Base-by-base conservation (phyloP, 2,888 invertebrate genomes). In the Acrobasis consociella region DNA sequence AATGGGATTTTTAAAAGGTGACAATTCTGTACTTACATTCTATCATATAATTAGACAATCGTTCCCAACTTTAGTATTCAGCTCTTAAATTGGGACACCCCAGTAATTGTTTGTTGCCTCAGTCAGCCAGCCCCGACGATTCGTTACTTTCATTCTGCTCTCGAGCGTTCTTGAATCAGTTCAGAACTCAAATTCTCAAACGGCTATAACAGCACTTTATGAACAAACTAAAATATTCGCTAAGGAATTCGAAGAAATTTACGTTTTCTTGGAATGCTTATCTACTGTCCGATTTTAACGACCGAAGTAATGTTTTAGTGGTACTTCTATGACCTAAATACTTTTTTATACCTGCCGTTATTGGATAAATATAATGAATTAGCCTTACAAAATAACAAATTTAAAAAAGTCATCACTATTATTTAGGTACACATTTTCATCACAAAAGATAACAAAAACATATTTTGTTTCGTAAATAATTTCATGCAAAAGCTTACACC, bases 71-170 rank as follows among this genome's bases (percentile, higher is more conserved):
- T 39, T 0, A 58, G n/a, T 58, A 2, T 58, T 68, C 70, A 67
- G 42, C 63, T 66, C 61, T 53, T 64, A 64, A n/a, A 51, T 46
- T 66, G 63, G 50, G 62, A 66, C 69, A 58, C 37, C 58, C 56
- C n/a, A 46, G 46, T 64, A 67, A 70, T 70, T 68, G 70, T 69
- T 70, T 66, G 67, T 67, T 66, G 69, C 68, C 58, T 62, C 71
- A 65, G 65, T 31, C 31, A 31, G 31, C 7, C 31, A 31, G 31
- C 31, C 69, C 66, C 42, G 17, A 17, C 22, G 11, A 74, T 77
- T 79, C 74, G 75, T 76, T 76, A 78, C 75, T 74, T 67, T 61
- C 69, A 74, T 70, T 71, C 68, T 70, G 63, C 70, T 70, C 62
- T 66, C 60, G 51, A 67, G 65, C 58, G 68, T 66, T 71, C 77